These are phyloP conservation scores for Elachura formosa DNA, from an alignment of 2,113 vertebrate species.

Conservation along the genomic window DNA sequence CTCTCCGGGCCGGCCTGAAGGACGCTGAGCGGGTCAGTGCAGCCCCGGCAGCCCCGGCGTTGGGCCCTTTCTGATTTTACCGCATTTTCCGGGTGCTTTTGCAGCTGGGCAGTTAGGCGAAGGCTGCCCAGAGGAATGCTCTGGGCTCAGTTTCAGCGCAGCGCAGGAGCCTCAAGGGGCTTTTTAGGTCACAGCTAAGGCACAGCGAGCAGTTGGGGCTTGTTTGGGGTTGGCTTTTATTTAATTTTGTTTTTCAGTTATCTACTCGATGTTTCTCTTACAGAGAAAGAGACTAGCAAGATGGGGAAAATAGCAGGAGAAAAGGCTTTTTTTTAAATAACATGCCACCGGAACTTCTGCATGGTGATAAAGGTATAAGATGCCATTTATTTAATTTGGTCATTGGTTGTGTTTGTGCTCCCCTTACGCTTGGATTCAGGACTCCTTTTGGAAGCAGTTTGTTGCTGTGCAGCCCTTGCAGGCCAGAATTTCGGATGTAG, in stretches of 20 bases:
- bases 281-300: neutral
- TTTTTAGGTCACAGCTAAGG: neutral
- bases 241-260: neutral
- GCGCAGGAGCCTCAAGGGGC: neutral
- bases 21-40: too few relatives aligned
- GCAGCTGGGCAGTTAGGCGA: neutral
- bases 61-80: accelerated
- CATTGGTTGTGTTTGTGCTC: neutral
- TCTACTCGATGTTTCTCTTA: neutral
- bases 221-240: neutral
- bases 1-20: too few relatives aligned
- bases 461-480: neutral
- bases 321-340: neutral
- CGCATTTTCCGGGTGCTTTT: accelerated
- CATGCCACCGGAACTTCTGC: constrained; percentile 10
- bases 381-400: neutral
- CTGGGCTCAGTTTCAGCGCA: neutral
- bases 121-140: neutral
- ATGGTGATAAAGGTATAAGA: constrained; percentile 1
- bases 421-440: neutral
- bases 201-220: neutral
- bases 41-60: accelerated
- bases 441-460: neutral
- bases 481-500: neutral
- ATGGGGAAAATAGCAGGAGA: constrained; percentile 7